Conservation (phyloP, 2,888 invertebrate genomes). For the Spilarctia lutea region DNA sequence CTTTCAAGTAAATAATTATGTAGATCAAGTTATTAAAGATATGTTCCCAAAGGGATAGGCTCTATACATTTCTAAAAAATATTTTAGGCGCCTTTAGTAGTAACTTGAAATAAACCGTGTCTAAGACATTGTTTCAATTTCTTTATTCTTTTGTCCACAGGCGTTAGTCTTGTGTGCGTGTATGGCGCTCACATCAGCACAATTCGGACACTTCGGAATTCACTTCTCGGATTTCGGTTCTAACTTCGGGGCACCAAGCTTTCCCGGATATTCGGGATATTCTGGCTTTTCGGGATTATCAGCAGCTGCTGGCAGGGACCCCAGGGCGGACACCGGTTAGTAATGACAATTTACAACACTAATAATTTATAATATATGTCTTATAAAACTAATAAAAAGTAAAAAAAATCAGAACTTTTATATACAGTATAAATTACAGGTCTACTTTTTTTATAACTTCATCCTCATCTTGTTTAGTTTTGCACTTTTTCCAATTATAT, state of each 20-base stretch:
- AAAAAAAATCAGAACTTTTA: not conserved
- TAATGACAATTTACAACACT: not conserved
- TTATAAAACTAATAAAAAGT: not conserved
- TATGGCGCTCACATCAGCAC: conserved; percentile 76
- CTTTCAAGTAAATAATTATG: too few relatives aligned
- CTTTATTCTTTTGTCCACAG: conserved; percentile 67
- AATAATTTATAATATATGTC: not conserved
- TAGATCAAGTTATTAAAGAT: too few relatives aligned
- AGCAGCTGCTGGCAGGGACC: conserved; percentile 82
- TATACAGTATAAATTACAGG: not conserved
- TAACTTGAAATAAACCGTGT: not conserved
- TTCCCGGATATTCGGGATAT: conserved; percentile 46
- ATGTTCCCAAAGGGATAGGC: too few relatives aligned
- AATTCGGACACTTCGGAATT: conserved; percentile 69
- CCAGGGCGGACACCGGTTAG: conserved; percentile 85
- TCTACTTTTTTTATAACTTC: not conserved
- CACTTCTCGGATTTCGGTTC: conserved; percentile 74
- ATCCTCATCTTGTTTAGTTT: not conserved
- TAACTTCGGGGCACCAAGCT: conserved; percentile 76
- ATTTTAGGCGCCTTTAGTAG: not conserved
- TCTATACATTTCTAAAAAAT: not conserved
- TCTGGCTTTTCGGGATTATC: conserved; percentile 43
- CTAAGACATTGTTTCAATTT: not conserved
- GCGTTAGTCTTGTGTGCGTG: conserved; percentile 77
- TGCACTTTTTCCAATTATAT: not conserved